Evolutionary conservation across 2,888 invertebrate species (phyloP).

Genomic region (Himalopsyche kuldschensis): DNA sequence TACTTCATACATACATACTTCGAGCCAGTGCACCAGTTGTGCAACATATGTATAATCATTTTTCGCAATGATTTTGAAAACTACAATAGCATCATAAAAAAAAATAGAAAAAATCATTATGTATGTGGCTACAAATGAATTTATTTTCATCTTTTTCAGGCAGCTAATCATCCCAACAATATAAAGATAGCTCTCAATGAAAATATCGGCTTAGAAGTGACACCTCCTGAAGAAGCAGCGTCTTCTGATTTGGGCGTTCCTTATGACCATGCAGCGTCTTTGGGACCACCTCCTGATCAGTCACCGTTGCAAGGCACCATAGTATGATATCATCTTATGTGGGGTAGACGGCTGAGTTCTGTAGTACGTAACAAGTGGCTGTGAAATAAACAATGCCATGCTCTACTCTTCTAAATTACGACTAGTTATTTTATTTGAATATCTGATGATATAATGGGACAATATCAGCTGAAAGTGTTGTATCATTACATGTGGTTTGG

Average conservation of each 20-base stretch:
- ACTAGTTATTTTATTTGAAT: not conserved
- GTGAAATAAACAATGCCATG: not conserved
- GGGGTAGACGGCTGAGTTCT: slow-evolving; percentile 85
- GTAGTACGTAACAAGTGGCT: slow-evolving; percentile 69
- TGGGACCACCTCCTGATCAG: slow-evolving; percentile 59
- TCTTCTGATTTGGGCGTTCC: slow-evolving; percentile 54
- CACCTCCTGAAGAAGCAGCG: slow-evolving; percentile 69
- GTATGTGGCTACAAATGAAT: too few relatives aligned
- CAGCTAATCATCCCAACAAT: slow-evolving; percentile 70
- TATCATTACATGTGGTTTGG: not conserved
- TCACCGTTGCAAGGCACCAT: slow-evolving; percentile 87
- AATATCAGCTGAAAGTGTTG: not conserved
- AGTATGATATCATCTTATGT: slow-evolving; percentile 94
- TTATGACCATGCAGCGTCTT: slow-evolving; percentile 56
- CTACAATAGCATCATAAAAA: too few relatives aligned
- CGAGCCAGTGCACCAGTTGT: too few relatives aligned
- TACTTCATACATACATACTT: too few relatives aligned
- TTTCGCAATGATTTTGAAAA: too few relatives aligned
- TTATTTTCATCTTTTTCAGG: slow-evolving; percentile 43
- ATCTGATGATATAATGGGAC: too few relatives aligned
- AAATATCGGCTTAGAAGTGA: slow-evolving; percentile 81
- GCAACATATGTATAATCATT: too few relatives aligned
- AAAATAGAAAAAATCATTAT: too few relatives aligned
- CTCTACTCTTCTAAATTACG: not conserved
- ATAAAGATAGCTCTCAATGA: slow-evolving; percentile 85